Percentiles rank a stretch among this genome's conserved stretches.
Conservation (phyloP, 2,113 vertebrate genomes). For the Tetrax tetrax region DNA sequence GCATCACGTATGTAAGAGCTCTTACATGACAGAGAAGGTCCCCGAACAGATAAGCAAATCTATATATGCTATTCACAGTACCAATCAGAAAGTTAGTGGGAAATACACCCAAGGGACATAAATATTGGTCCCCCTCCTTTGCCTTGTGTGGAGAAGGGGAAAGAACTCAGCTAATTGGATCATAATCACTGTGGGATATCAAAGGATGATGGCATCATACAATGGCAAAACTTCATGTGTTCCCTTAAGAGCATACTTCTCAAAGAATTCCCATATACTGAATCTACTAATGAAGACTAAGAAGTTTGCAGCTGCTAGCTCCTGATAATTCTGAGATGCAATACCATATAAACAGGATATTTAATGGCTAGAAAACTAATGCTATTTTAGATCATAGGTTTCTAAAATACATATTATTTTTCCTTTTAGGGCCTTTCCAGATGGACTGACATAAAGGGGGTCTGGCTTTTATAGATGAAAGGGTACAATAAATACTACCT, state of each 20-base stretch:
- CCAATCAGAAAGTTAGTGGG: background rate
- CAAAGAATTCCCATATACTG: background rate
- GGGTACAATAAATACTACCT: constrained; percentile 12
- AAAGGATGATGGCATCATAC: background rate
- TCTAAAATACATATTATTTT: constrained; percentile 30
- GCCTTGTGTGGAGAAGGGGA: background rate
- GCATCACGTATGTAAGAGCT: background rate
- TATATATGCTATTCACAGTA: background rate
- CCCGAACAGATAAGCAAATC: background rate
- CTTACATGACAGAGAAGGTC: background rate
- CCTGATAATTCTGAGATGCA: background rate
- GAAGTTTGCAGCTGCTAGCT: background rate
- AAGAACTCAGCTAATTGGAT: background rate
- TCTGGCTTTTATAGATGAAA: constrained; percentile 44
- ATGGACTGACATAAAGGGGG: background rate
- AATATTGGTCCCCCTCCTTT: background rate
- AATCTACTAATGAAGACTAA: background rate
- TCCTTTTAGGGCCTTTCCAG: constrained; percentile 9
- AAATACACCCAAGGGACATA: background rate
- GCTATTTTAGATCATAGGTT: background rate
- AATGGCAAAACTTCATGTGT: background rate
- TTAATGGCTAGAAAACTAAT: background rate
- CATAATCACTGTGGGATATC: background rate
- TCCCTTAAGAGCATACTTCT: background rate
- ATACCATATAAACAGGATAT: background rate